A percentile compares a stretch with the other conserved stretches of the same genome.
phyloP scores from a whole-genome alignment of 2,113 vertebrate genomes.

The Ornithorhynchus anatinus region DNA sequence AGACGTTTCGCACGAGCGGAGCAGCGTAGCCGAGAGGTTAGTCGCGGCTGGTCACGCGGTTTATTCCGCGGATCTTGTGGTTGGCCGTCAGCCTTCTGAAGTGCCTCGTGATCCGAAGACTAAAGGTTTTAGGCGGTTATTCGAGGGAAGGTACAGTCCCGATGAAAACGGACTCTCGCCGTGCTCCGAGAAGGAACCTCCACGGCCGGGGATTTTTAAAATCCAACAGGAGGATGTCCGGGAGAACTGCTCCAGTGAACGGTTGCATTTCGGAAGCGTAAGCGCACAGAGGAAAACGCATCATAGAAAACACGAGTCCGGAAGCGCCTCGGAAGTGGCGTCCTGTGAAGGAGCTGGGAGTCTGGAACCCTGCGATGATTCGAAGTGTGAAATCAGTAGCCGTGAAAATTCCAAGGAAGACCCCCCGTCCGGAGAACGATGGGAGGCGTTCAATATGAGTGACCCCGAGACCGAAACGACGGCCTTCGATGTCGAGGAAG shows the following conservation, averaged over 20 bases:
- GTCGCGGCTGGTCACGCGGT: conserved; percentile 57
- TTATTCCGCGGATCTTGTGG: conserved; percentile 5
- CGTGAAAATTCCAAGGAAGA: background rate
- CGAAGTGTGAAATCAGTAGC: background rate
- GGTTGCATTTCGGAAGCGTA: conserved; percentile 7
- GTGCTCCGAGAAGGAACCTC: background rate
- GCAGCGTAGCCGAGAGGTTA: conserved; percentile 43
- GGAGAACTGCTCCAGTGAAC: background rate
- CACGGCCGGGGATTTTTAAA: conserved; percentile 4
- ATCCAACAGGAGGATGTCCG: background rate
- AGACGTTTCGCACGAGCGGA: conserved; percentile 39
- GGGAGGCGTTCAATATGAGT: conserved; percentile 2
- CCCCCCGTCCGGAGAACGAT: background rate
- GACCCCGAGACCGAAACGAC: background rate
- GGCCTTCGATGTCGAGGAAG: background rate
- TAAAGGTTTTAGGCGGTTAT: background rate
- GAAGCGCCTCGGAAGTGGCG: background rate
- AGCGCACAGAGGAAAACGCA: background rate
- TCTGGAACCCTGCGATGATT: background rate
- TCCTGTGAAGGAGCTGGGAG: background rate
- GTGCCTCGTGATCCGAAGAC: background rate
- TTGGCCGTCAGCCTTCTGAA: background rate
- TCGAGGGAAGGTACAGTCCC: conserved; percentile 3
- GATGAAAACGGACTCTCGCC: background rate
- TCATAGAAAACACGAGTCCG: background rate